Percentiles rank a stretch among this genome's conserved stretches.
Conservation (phyloP, 2,113 vertebrate species). For the Dendropsophus ebraccatus region DNA sequence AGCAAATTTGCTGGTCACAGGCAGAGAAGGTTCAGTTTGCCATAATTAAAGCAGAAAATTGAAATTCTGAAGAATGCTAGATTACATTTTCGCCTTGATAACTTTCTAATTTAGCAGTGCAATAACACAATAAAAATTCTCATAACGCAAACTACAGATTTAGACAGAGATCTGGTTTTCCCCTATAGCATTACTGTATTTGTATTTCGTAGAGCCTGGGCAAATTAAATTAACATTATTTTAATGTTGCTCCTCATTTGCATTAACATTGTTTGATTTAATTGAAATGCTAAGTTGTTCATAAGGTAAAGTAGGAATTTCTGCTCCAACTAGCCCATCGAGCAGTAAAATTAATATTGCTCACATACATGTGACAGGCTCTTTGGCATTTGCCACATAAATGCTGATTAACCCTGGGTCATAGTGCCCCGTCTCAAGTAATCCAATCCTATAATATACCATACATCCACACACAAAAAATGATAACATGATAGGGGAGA, state of each 20-base stretch:
- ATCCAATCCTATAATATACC: neutral
- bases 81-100: neutral
- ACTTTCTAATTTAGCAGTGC: neutral
- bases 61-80: neutral
- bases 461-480: neutral
- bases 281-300: conserved; percentile 11
- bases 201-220: neutral
- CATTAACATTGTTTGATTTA: conserved; percentile 18
- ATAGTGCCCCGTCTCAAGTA: neutral
- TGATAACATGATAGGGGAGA: neutral
- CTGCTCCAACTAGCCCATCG: neutral
- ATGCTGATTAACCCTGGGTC: conserved; percentile 6
- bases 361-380: neutral
- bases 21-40: neutral
- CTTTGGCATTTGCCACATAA: conserved; percentile 13
- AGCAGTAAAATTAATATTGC: conserved; percentile 7
- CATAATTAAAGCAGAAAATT: neutral
- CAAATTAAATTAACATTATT: conserved; percentile 24
- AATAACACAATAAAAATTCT: neutral
- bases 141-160: neutral
- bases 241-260: conserved; percentile 1
- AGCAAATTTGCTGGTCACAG: neutral
- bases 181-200: neutral
- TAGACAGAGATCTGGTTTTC: neutral
- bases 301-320: neutral